Percentiles rank a stretch among this genome's conserved stretches.
phyloP scores from a whole-genome alignment of 2,113 vertebrate species.

The Corythornis madagascariensis region DNA sequence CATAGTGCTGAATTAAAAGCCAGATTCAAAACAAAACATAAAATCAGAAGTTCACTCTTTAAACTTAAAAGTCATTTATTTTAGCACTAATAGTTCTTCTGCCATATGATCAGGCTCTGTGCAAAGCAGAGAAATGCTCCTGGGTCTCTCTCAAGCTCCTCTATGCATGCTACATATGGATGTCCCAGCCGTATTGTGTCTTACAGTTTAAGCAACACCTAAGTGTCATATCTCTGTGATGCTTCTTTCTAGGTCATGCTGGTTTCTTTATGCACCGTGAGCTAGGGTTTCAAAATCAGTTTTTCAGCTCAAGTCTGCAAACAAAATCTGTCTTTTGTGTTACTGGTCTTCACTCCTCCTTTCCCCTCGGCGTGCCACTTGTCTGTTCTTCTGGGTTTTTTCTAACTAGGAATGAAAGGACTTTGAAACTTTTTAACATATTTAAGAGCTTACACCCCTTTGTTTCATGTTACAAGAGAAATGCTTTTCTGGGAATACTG shows the following conservation, averaged over 20 bases:
- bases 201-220: slow-evolving; percentile 35
- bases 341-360: neutral
- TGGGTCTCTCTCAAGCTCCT: neutral
- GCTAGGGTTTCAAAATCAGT: neutral
- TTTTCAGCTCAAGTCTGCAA: slow-evolving; percentile 43
- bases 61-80: neutral
- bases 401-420: neutral
- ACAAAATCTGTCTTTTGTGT: slow-evolving; percentile 43
- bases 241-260: slow-evolving; percentile 29
- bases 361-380: neutral
- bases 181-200: slow-evolving; percentile 32
- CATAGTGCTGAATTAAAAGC: neutral
- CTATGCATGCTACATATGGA: neutral
- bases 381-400: neutral
- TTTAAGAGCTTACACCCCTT: neutral
- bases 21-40: neutral
- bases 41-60: neutral
- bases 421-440: slow-evolving; percentile 13
- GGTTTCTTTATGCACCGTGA: slow-evolving; percentile 27
- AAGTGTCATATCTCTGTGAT: neutral
- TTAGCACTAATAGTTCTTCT: neutral
- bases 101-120: neutral
- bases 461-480: neutral
- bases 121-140: neutral
- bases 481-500: neutral